These are phyloP conservation scores for Allophyes oxyacanthae DNA, from an alignment of 2,888 invertebrate species.

Conservation along the genomic window DNA sequence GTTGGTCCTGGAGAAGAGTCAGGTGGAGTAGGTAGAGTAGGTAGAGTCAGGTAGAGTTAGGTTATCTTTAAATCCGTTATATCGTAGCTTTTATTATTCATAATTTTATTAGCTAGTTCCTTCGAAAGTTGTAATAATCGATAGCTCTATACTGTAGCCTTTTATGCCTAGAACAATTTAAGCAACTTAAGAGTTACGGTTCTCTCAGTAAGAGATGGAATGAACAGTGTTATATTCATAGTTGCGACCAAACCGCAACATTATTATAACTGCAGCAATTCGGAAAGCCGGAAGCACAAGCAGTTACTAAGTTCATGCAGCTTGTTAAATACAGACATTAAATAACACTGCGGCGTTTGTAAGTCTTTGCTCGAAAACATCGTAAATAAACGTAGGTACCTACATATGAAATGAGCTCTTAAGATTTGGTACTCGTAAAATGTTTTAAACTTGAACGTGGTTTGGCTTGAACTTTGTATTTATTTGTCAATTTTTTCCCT, in stretches of 20 bases:
- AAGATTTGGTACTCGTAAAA: conserved; percentile 21
- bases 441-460: conserved; percentile 13
- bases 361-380: conserved; percentile 17
- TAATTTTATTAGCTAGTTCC: too few species aligned
- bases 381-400: conserved; percentile 35
- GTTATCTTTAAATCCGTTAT: too few species aligned
- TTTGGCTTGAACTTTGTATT: conserved; percentile 11
- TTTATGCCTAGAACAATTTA: too few species aligned
- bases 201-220: too few species aligned
- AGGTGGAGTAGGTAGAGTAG: too few species aligned
- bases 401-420: conserved; percentile 21
- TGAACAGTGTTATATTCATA: conserved; percentile 8
- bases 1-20: too few species aligned
- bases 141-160: too few species aligned
- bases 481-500: conserved; percentile 8
- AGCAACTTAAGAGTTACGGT: too few species aligned
- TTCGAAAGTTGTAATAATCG: too few species aligned
- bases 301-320: conserved; percentile 26
- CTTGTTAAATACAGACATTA: conserved; percentile 32
- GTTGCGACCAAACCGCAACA: conserved; percentile 6
- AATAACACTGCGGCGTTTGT: conserved; percentile 38
- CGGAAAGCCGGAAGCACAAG: conserved; percentile 27
- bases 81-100: too few species aligned
- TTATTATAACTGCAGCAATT: conserved; percentile 12
- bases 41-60: too few species aligned